A percentile compares a stretch with the other conserved stretches of the same genome.
Conservation (phyloP, 1,140 invertebrate species). For the Saccostrea glomerata region DNA sequence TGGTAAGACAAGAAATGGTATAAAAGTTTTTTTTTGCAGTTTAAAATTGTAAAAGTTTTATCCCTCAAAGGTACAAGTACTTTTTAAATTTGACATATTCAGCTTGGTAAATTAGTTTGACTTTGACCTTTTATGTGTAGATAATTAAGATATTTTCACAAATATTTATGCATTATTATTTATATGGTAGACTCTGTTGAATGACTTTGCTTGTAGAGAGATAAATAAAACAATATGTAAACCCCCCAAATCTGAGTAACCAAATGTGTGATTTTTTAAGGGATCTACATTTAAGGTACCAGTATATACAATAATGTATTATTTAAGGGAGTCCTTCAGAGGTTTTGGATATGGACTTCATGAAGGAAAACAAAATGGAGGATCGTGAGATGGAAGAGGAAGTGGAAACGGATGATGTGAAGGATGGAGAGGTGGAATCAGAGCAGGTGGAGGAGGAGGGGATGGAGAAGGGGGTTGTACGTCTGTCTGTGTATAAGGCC, state of each 20-base stretch:
- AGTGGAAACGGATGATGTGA: conserved; percentile 13
- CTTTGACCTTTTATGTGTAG: too few species aligned
- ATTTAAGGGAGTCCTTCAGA: conserved; percentile 68
- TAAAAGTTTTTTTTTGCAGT: too few species aligned
- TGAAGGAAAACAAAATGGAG: conserved; percentile 40
- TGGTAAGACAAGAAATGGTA: conserved; percentile 77
- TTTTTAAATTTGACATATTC: too few species aligned
- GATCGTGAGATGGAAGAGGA: not conserved
- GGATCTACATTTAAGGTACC: too few species aligned
- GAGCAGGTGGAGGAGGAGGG: conserved; percentile 72
- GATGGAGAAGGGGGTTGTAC: conserved; percentile 78
- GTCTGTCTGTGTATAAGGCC: conserved; percentile 84
- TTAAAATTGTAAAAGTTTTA: too few species aligned
- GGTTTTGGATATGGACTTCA: conserved; percentile 57
- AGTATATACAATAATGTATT: not conserved
- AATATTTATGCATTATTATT: too few species aligned
- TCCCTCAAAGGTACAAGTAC: too few species aligned
- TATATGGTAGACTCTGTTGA: too few species aligned
- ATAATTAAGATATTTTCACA: too few species aligned
- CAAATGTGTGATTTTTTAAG: too few species aligned
- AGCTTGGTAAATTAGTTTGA: too few species aligned
- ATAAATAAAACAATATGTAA: not conserved
- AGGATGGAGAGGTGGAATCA: conserved; percentile 5
- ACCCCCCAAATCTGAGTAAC: too few species aligned
- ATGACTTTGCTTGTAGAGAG: not conserved